phyloP scores from a whole-genome alignment of 2,113 vertebrate species.

The Etheostoma cragini region DNA sequence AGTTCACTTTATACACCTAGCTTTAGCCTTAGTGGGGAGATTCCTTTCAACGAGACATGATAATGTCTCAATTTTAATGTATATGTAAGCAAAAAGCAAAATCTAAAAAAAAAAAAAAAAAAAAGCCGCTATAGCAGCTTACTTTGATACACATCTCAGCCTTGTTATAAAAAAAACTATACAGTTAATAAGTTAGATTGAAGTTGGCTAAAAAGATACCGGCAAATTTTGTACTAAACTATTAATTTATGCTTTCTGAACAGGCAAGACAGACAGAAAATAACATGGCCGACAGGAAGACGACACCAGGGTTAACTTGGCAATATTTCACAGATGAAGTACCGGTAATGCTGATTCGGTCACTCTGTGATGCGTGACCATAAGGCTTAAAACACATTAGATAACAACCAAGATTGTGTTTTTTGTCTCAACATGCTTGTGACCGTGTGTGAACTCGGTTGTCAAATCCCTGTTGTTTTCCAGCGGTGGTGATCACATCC shows the following conservation, averaged over 20 bases:
- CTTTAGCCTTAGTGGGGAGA: conserved; percentile 8
- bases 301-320: not conserved
- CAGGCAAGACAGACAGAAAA: no score
- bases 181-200: no score
- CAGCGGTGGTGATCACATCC: conserved; percentile 1
- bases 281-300: no score
- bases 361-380: not conserved
- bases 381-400: not conserved
- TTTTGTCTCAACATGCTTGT: not conserved
- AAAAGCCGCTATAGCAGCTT: not conserved
- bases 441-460: no score
- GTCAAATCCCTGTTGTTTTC: not conserved
- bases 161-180: not conserved
- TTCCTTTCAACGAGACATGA: not conserved
- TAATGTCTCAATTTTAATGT: conserved; percentile 1
- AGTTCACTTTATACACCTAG: conserved; percentile 11
- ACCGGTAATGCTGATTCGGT: not conserved
- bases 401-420: not conserved
- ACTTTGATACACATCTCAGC: not conserved
- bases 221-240: no score
- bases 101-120: not conserved
- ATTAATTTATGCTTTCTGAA: no score
- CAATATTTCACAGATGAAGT: not conserved
- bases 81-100: not conserved
- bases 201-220: no score